Conservation (phyloP, 2,888 invertebrate species). For the Netelia melanura region DNA sequence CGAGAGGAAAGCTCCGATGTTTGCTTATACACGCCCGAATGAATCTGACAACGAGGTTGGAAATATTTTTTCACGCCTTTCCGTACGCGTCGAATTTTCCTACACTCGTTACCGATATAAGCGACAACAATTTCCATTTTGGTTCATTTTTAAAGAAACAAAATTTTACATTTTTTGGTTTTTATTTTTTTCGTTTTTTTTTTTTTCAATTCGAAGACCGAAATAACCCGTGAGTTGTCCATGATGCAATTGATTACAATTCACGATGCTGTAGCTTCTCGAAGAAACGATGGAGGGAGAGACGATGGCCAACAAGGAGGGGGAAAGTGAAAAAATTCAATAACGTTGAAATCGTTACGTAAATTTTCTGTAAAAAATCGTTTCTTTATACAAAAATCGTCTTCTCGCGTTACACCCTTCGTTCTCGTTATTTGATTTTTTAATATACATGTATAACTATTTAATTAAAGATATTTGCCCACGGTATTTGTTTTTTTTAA, state of each 20-base stretch:
- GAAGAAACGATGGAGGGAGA: not conserved
- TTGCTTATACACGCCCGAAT: conserved; percentile 64
- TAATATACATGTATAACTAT: conserved; percentile 15
- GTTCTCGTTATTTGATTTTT: conserved; percentile 24
- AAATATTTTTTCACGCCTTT: not conserved
- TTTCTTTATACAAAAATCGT: conserved; percentile 59
- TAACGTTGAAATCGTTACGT: conserved; percentile 5
- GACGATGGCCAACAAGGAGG: not conserved
- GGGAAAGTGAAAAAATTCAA: not conserved
- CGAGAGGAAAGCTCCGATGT: conserved; percentile 59
- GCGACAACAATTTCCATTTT: too few species aligned
- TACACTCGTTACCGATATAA: too few species aligned
- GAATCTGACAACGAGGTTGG: conserved; percentile 53
- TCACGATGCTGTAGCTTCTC: not conserved
- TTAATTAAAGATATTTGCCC: not conserved
- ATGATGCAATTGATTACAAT: not conserved
- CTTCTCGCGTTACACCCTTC: conserved; percentile 2
- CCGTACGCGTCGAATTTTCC: too few species aligned
- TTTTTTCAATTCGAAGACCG: not conserved
- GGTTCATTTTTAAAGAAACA: too few species aligned
- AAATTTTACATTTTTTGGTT: too few species aligned
- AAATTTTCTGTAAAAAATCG: conserved; percentile 59
- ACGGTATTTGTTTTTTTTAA: not conserved
- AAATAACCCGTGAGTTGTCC: not conserved
- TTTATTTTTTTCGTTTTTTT: too few species aligned